A percentile compares a stretch with the other conserved stretches of the same genome.
Conservation (phyloP, 2,888 invertebrate species). For the Cataglyphis livida region DNA sequence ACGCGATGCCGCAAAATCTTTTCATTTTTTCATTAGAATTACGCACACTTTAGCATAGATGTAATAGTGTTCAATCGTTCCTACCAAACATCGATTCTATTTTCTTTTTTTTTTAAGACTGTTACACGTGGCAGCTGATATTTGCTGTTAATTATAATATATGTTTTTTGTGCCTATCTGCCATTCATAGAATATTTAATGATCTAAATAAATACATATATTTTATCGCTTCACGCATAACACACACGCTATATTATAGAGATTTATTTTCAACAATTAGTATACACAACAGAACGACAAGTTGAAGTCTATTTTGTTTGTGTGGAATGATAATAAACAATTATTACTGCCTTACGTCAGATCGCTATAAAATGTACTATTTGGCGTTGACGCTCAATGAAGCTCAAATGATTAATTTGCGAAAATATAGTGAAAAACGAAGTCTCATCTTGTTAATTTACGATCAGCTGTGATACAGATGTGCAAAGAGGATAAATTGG, state of each 20-base stretch:
- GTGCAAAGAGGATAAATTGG: slow-evolving; percentile 31
- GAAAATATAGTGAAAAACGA: not conserved
- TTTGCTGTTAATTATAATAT: not conserved
- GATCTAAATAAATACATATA: not conserved
- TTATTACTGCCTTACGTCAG: slow-evolving; percentile 1
- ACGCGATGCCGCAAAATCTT: not conserved
- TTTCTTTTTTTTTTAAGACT: slow-evolving; percentile 20
- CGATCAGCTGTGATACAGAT: slow-evolving; percentile 51
- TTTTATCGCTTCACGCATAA: not conserved
- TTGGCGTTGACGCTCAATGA: not conserved
- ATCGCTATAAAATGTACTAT: not conserved
- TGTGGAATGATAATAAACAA: not conserved
- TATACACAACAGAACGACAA: not conserved
- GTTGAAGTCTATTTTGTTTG: not conserved
- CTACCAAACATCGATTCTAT: slow-evolving; percentile 20
- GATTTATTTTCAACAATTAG: slow-evolving; percentile 19
- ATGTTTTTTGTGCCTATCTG: slow-evolving; percentile 12
- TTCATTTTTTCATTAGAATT: slow-evolving; percentile 19
- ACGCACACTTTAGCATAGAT: slow-evolving; percentile 8
- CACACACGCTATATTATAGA: not conserved
- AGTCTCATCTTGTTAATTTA: slow-evolving; percentile 34
- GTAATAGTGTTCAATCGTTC: slow-evolving; percentile 35
- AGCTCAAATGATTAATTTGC: slow-evolving; percentile 17
- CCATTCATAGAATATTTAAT: not conserved
- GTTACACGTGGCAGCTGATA: not conserved